phyloP scores from a whole-genome alignment of 2,113 vertebrate genomes.

The Tyrannus savana region DNA sequence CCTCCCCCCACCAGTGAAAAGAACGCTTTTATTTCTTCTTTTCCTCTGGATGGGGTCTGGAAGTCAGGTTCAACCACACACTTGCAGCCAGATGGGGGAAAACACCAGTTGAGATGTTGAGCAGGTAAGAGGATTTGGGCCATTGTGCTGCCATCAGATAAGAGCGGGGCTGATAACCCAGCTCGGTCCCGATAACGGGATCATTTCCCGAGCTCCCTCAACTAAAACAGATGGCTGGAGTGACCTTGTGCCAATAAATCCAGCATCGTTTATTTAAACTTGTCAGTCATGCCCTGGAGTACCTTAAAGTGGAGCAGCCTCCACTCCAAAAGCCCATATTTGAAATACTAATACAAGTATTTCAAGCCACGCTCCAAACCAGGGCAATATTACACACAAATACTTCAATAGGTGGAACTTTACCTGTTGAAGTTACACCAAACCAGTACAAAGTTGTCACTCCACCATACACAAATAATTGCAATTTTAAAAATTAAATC shows the following conservation, averaged over 20 bases:
- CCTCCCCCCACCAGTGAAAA: neutral
- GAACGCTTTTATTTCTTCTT: neutral
- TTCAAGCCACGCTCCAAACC: neutral
- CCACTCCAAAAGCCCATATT: neutral
- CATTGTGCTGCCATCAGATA: neutral
- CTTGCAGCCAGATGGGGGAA: neutral
- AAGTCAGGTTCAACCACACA: neutral
- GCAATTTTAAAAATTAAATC: neutral
- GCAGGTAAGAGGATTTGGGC: neutral
- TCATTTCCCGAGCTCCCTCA: neutral
- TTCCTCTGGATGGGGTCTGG: neutral
- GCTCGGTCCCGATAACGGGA: neutral
- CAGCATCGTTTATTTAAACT: neutral
- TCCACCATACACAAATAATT: neutral
- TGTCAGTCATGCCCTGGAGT: neutral
- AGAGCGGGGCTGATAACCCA: neutral
- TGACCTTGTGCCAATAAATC: constrained; percentile 11
- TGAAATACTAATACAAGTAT: neutral
- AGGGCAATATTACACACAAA: neutral
- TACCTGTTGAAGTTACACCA: neutral
- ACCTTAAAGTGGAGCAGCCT: neutral
- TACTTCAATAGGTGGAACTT: neutral
- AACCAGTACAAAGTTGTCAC: neutral
- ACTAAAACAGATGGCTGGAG: neutral
- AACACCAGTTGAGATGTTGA: neutral